Evolutionary conservation across 2,888 invertebrate genomes (phyloP), one percentile per base, ranked within the genome.

Genomic region (Sipha maydis): DNA sequence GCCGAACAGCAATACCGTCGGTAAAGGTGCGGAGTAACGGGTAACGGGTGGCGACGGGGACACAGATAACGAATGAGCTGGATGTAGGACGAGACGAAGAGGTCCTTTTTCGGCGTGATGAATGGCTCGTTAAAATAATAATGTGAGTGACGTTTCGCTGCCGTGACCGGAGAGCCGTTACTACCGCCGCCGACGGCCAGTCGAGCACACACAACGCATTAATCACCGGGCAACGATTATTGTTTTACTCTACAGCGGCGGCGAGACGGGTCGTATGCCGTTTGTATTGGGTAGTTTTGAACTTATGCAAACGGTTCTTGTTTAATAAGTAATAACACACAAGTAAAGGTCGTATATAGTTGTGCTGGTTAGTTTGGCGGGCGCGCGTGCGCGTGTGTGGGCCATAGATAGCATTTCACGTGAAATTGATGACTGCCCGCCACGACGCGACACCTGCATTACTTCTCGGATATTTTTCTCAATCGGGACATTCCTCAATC

Each of bases 61-160:
- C 4, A 31, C 31, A 17, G 28, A 31, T 34, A 73, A 1, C 48
- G 77, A 41, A 19, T 14, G 78, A 25, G 56, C 56, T 2, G 31
- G 56, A 79, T 14, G 9, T 17, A 17, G 34, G 78, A 79, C 0
- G 78, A 79, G 31, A 61, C 8, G 21, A 21, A 38, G 79, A 54
- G 69, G 34, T 78, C 85, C 34, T 71, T 54, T 85, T 5, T 34
- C 34, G 85, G 34, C 38, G 69, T 86, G 85, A 86, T 86, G 85
- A 86, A 86, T 86, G 85, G 85, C 79, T 86, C 71, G 85, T 86
- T 86, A 79, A 86, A 86, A 86, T 86, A 85, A 79, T 85, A 86
- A 86, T 79, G 85, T 67, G 85, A 86, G 56, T 56, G 85, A 79
- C 85, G 85, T 79, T 38, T 69, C 48, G 54, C 28, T 14, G 71